Conservation (phyloP, 2,113 vertebrate species). For the Arizona elegans region DNA sequence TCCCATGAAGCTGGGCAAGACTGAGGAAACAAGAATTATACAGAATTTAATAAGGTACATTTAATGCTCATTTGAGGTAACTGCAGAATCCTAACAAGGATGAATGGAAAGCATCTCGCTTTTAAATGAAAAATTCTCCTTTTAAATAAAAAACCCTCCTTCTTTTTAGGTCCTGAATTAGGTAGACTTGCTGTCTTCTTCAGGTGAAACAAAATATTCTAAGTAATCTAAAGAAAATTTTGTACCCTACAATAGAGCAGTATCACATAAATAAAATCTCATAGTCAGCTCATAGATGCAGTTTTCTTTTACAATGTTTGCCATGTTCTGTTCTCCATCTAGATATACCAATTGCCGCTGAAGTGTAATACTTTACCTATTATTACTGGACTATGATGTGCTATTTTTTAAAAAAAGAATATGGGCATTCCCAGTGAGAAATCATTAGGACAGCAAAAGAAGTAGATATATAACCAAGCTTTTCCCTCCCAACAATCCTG, state of each 20-base stretch:
- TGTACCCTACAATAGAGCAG: neutral
- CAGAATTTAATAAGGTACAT: neutral
- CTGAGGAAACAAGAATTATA: neutral
- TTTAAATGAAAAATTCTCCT: neutral
- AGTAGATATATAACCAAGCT: neutral
- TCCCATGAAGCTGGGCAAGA: neutral
- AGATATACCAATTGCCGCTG: neutral
- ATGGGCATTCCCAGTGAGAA: neutral
- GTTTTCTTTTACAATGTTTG: neutral
- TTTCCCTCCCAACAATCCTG: too few species aligned
- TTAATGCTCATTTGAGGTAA: neutral
- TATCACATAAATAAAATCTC: neutral
- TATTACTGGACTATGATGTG: neutral
- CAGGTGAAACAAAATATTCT: neutral
- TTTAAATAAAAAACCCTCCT: neutral
- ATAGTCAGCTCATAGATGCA: neutral
- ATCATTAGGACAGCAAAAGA: neutral
- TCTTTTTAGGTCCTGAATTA: neutral
- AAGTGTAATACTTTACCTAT: neutral
- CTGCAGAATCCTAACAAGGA: neutral
- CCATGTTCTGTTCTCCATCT: neutral
- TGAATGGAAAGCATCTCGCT: neutral
- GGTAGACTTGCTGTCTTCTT: neutral
- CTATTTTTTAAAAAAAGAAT: neutral
- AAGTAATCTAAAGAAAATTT: neutral